phyloP scores from a whole-genome alignment of 2,113 vertebrate genomes.

The Hippocampus zosterae region DNA sequence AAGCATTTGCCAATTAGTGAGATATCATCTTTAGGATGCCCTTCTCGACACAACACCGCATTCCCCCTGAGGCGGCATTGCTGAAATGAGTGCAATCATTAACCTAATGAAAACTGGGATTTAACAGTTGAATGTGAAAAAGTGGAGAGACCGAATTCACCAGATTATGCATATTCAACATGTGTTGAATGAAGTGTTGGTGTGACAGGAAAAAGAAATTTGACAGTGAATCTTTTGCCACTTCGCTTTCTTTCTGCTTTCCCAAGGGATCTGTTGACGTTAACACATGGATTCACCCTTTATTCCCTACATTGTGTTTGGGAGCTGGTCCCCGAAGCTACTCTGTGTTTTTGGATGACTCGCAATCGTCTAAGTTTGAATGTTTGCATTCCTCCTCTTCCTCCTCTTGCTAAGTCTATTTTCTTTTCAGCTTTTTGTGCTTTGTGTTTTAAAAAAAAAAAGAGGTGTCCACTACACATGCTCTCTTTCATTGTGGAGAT shows the following conservation, averaged over 20 bases:
- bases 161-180: background rate
- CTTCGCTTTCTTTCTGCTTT: conserved; percentile 4
- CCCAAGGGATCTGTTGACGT: conserved; percentile 35
- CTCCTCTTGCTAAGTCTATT: conserved; percentile 14
- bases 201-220: conserved; percentile 14
- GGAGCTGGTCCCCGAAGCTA: conserved; percentile 25
- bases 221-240: conserved; percentile 12
- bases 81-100: too few relatives aligned
- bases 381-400: conserved; percentile 1
- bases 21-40: too few relatives aligned
- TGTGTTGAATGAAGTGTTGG: background rate
- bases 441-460: background rate
- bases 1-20: too few relatives aligned
- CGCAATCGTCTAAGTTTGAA: conserved; percentile 50
- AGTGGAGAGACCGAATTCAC: too few relatives aligned
- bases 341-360: conserved; percentile 40
- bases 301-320: conserved; percentile 14
- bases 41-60: too few relatives aligned
- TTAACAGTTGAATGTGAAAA: too few relatives aligned
- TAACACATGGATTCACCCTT: conserved; percentile 54
- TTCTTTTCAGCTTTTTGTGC: conserved; percentile 4
- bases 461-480: background rate
- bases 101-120: too few relatives aligned
- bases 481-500: background rate
- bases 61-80: too few relatives aligned